Percentiles rank a stretch among this genome's conserved stretches.
phyloP scores from a whole-genome alignment of 1,140 invertebrate genomes.

The Lasioglossum albipes region DNA sequence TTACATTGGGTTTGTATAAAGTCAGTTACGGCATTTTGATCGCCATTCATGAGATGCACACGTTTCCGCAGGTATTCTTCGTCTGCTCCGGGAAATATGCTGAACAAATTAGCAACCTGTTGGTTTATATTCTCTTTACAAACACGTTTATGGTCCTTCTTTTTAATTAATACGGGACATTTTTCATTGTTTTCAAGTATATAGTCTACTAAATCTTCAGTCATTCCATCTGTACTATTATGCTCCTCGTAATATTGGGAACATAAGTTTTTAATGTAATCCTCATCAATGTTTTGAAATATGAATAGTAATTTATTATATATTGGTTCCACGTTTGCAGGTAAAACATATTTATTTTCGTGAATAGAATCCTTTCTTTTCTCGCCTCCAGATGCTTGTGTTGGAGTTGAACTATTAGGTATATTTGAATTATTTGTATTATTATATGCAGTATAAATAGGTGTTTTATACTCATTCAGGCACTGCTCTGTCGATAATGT shows the following conservation, averaged over 20 bases:
- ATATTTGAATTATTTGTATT: background rate
- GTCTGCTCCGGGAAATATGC: constrained; percentile 80
- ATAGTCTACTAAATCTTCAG: constrained; percentile 60
- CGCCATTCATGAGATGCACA: constrained; percentile 59
- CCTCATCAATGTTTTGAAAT: constrained; percentile 73
- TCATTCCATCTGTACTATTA: background rate
- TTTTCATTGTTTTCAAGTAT: constrained; percentile 54
- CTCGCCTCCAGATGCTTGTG: no score
- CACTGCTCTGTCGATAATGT: background rate
- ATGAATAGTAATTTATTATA: constrained; percentile 60
- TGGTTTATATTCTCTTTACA: constrained; percentile 49
- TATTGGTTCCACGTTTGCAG: no score
- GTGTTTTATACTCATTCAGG: no score
- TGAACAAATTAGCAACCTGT: constrained; percentile 72
- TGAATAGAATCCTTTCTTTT: no score
- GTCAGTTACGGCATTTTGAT: constrained; percentile 63
- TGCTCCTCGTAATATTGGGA: background rate
- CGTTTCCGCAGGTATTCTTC: constrained; percentile 79
- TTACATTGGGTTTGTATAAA: constrained; percentile 76
- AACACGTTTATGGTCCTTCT: background rate
- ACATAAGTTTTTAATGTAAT: constrained; percentile 69
- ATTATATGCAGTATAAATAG: no score
- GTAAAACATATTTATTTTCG: no score
- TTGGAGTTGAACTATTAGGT: constrained; percentile 15
- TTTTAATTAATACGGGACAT: constrained; percentile 2